These are phyloP conservation scores for Epicauta chinensis DNA, from an alignment of 1,140 invertebrate genomes.

Conservation along the genomic window DNA sequence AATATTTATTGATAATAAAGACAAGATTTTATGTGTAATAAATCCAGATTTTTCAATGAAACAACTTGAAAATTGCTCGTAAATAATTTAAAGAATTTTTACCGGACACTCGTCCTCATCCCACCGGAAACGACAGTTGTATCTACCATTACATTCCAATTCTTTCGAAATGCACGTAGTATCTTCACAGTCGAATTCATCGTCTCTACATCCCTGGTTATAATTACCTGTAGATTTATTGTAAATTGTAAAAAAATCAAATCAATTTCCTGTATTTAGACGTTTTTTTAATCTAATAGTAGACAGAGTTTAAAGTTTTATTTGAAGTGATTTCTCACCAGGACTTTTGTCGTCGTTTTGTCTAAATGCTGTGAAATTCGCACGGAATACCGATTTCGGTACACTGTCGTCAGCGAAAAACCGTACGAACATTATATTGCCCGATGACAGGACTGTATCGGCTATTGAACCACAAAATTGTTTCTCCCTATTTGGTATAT, in stretches of 20 bases:
- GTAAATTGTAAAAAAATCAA: conserved; percentile 8
- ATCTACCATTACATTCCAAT: conserved; percentile 65
- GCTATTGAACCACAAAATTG: conserved; percentile 77
- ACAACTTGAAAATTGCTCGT: not conserved
- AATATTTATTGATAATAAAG: too few species aligned
- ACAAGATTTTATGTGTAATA: too few species aligned
- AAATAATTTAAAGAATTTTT: conserved; percentile 39
- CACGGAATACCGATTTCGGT: conserved; percentile 60
- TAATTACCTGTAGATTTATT: conserved; percentile 25
- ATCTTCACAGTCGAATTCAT: conserved; percentile 80
- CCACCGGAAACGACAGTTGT: conserved; percentile 77
- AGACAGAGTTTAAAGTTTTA: too few species aligned
- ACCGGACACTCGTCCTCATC: conserved; percentile 72
- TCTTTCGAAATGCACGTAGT: conserved; percentile 67
- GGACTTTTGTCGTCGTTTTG: conserved; percentile 47
- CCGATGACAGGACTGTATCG: conserved; percentile 56
- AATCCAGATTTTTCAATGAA: too few species aligned
- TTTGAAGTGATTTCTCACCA: conserved; percentile 23
- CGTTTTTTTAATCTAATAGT: not conserved
- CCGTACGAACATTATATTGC: conserved; percentile 60
- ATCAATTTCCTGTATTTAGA: not conserved
- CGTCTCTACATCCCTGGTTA: conserved; percentile 44
- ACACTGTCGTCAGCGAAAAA: conserved; percentile 61
- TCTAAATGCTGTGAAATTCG: conserved; percentile 67
- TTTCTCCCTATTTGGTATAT: conserved; percentile 53